phyloP scores from a whole-genome alignment of 2,888 invertebrate species.

The Ephialtes manifestator region DNA sequence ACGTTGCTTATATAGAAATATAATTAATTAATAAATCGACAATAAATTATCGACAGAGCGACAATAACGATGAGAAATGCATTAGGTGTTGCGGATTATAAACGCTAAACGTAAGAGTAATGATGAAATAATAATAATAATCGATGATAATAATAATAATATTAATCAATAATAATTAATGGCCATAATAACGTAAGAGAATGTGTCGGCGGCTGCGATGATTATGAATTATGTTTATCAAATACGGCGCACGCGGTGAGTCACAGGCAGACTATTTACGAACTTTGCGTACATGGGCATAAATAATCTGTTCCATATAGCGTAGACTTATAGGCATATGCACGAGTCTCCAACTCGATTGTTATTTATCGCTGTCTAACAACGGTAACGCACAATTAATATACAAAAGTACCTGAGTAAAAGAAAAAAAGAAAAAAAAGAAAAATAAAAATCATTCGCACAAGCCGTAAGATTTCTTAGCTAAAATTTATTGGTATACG shows the following conservation, averaged over 20 bases:
- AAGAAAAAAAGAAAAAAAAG: constrained; percentile 20
- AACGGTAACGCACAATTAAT: constrained; percentile 22
- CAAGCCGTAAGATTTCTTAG: constrained; percentile 46
- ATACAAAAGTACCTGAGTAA: constrained; percentile 42
- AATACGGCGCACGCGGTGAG: constrained; percentile 60
- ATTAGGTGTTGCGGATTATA: constrained; percentile 21
- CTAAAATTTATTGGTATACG: constrained; percentile 52
- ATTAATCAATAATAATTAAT: constrained; percentile 73
- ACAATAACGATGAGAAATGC: constrained; percentile 39
- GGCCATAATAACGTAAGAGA: constrained; percentile 50
- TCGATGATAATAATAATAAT: constrained; percentile 69
- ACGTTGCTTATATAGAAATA: constrained; percentile 42
- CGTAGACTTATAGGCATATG: constrained; percentile 18
- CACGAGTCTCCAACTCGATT: constrained; percentile 46
- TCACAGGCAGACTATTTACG: constrained; percentile 54
- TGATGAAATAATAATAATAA: constrained; percentile 17
- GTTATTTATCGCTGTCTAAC: constrained; percentile 46
- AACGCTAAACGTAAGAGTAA: constrained; percentile 26
- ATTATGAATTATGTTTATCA: constrained; percentile 55
- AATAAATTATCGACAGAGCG: constrained; percentile 20
- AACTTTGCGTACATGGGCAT: constrained; percentile 41
- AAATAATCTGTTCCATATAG: constrained; percentile 55
- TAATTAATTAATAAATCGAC: constrained; percentile 32
- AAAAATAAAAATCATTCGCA: constrained; percentile 25
- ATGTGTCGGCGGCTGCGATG: constrained; percentile 27